These are phyloP conservation scores for Andrena dorsata DNA, from an alignment of 2,888 invertebrate genomes.

Conservation along the genomic window DNA sequence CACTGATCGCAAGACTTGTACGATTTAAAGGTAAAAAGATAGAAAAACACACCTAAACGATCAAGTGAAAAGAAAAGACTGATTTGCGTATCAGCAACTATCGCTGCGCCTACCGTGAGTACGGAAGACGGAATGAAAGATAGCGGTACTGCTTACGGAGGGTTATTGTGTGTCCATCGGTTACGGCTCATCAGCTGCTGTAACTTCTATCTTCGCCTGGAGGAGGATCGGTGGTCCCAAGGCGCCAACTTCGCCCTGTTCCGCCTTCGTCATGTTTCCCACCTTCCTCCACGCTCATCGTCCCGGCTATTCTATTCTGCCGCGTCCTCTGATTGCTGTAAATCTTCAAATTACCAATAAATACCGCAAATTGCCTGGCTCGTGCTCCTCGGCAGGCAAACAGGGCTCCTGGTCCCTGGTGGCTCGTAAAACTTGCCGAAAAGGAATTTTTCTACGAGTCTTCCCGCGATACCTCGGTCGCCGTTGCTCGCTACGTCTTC, in stretches of 20 bases:
- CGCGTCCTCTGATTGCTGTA: slow-evolving; percentile 57
- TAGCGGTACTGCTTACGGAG: slow-evolving; percentile 82
- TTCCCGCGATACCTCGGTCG: not conserved
- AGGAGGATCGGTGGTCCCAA: slow-evolving; percentile 74
- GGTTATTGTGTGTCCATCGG: slow-evolving; percentile 82
- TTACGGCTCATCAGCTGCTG: slow-evolving; percentile 82
- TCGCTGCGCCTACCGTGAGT: slow-evolving; percentile 67
- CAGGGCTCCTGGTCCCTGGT: slow-evolving; percentile 36
- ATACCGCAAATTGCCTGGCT: slow-evolving; percentile 78
- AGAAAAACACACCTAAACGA: too few species aligned
- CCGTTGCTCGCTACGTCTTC: not conserved
- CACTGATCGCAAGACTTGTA: too few species aligned
- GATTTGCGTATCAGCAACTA: slow-evolving; percentile 29
- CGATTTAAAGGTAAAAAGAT: too few species aligned
- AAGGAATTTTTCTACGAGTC: not conserved
- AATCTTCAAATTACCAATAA: slow-evolving; percentile 81
- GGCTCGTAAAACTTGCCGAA: slow-evolving; percentile 40
- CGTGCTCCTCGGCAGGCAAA: slow-evolving; percentile 66
- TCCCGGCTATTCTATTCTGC: slow-evolving; percentile 13
- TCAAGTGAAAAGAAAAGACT: not conserved
- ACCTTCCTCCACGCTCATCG: slow-evolving; percentile 42
- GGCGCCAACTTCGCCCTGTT: slow-evolving; percentile 74
- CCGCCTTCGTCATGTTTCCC: slow-evolving; percentile 66
- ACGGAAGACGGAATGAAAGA: slow-evolving; percentile 73
- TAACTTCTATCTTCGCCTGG: slow-evolving; percentile 72